Percentiles rank a stretch among this genome's conserved stretches.
Evolutionary conservation across 2,113 vertebrate genomes (phyloP).

Genomic region (Ailurus styani): DNA sequence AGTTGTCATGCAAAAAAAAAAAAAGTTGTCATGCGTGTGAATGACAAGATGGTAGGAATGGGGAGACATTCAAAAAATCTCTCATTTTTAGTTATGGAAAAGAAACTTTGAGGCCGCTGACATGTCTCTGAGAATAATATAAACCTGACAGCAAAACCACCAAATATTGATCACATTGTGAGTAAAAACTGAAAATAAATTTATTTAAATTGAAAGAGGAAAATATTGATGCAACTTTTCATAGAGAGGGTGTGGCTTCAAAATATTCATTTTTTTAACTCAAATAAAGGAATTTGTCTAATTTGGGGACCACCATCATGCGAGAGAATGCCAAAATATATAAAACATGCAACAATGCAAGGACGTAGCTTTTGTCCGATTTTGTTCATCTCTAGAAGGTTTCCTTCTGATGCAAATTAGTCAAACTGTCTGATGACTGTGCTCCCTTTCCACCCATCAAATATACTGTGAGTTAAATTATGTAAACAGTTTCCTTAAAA

Average conservation of each 20-base stretch:
- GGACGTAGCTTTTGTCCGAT: not conserved
- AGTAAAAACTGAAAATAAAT: not conserved
- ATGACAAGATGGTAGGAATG: not conserved
- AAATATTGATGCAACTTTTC: not conserved
- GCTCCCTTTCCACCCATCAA: not conserved
- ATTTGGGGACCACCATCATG: not conserved
- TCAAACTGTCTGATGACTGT: not conserved
- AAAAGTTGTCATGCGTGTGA: accelerated
- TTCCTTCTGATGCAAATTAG: not conserved
- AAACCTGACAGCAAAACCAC: not conserved
- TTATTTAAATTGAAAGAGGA: not conserved
- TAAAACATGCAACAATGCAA: not conserved
- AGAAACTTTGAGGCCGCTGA: not conserved
- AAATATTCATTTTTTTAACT: not conserved
- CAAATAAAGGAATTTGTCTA: not conserved
- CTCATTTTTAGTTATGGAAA: not conserved
- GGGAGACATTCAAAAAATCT: not conserved
- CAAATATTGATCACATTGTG: not conserved
- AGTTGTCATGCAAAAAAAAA: accelerated
- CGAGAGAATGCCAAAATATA: not conserved
- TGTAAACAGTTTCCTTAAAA: not conserved
- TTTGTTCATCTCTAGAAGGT: not conserved
- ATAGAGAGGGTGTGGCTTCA: not conserved
- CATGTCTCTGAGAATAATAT: not conserved
- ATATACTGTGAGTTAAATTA: slow-evolving; percentile 18